Percentiles rank a stretch among this genome's conserved stretches.
These are phyloP conservation scores for Alviniconcha strummeri DNA, from an alignment of 2,888 invertebrate species.

Conservation along the genomic window DNA sequence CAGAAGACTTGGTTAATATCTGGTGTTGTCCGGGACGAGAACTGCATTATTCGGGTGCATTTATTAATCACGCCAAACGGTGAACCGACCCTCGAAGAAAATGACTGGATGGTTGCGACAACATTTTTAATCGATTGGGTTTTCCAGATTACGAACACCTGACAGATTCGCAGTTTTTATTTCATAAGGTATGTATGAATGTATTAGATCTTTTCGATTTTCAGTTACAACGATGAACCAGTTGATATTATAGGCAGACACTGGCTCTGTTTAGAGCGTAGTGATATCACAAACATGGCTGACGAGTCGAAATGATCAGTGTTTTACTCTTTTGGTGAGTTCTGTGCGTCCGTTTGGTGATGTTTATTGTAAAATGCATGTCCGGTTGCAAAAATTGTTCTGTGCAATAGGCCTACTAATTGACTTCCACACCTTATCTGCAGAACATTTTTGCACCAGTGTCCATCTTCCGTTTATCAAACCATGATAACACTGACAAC, in stretches of 20 bases:
- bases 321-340: too few species aligned
- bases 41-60: constrained; percentile 29
- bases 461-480: too few species aligned
- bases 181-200: constrained; percentile 13
- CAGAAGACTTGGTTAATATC: not conserved
- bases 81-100: constrained; percentile 22
- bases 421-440: too few species aligned
- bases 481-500: too few species aligned
- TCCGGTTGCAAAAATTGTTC: too few species aligned
- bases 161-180: too few species aligned
- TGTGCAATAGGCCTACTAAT: too few species aligned
- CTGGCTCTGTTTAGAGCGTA: constrained; percentile 20
- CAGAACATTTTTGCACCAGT: too few species aligned
- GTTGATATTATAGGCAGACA: not conserved
- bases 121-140: constrained; percentile 24
- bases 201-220: not conserved
- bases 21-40: not conserved
- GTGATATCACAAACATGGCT: constrained; percentile 35
- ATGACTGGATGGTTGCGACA: constrained; percentile 24
- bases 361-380: too few species aligned
- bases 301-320: constrained; percentile 25
- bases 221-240: not conserved
- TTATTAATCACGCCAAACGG: constrained; percentile 13
- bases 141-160: not conserved
- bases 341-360: too few species aligned